phyloP scores from a whole-genome alignment of 2,888 invertebrate species.

The Lysandra coridon region DNA sequence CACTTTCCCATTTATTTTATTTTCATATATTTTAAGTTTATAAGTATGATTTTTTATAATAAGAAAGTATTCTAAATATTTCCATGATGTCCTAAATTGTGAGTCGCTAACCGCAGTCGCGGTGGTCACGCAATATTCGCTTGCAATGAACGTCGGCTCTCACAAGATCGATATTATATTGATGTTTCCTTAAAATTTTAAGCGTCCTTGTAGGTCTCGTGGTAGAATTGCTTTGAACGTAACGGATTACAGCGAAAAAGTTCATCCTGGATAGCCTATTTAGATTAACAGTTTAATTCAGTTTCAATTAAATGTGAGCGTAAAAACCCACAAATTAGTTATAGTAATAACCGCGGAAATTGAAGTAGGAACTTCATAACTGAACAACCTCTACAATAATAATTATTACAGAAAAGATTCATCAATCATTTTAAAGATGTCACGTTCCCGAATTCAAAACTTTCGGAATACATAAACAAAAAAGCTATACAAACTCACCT shows the following conservation, averaged over 20 bases:
- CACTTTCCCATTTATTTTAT: too few relatives aligned
- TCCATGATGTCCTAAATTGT: not conserved
- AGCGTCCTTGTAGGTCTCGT: not conserved
- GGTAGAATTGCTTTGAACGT: not conserved
- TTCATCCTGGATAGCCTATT: not conserved
- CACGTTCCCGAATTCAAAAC: not conserved
- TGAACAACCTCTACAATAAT: not conserved
- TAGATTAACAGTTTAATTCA: not conserved
- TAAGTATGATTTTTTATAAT: not conserved
- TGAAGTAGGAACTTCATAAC: not conserved
- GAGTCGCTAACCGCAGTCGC: not conserved
- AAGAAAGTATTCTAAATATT: not conserved
- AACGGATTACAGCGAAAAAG: not conserved
- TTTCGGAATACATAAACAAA: not conserved
- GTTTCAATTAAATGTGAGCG: not conserved
- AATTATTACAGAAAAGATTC: not conserved
- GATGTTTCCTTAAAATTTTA: not conserved
- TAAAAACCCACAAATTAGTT: not conserved
- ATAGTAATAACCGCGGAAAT: not conserved
- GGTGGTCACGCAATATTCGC: constrained; percentile 6
- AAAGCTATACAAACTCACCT: constrained; percentile 42
- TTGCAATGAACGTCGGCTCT: not conserved
- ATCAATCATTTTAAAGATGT: not conserved
- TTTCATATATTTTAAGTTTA: not conserved
- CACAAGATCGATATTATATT: constrained; percentile 1